Percentiles rank a stretch among this genome's conserved stretches.
Conservation (phyloP, 2,888 invertebrate species). For the Cephus spinipes region DNA sequence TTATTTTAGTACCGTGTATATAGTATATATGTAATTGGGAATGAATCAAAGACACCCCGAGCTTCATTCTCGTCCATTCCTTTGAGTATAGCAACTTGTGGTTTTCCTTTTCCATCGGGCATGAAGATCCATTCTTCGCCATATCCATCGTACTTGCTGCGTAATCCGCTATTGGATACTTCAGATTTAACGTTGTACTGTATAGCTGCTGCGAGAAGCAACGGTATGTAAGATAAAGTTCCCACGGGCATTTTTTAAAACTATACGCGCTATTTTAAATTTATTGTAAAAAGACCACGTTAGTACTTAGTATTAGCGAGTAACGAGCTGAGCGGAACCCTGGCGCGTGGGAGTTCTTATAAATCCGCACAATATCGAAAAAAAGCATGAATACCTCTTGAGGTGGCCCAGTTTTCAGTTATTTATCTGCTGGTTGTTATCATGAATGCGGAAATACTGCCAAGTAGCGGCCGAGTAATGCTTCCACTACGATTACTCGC, state of each 20-base stretch:
- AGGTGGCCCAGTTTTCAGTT: constrained; percentile 43
- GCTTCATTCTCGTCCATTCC: constrained; percentile 35
- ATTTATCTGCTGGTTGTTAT: constrained; percentile 49
- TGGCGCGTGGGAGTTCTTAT: constrained; percentile 31
- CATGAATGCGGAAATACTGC: constrained; percentile 52
- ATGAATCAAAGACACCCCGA: constrained; percentile 46
- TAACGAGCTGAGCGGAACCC: background rate
- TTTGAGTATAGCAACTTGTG: constrained; percentile 62
- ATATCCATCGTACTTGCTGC: constrained; percentile 59
- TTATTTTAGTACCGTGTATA: constrained; percentile 54
- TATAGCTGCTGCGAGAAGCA: constrained; percentile 13
- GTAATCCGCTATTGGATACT: constrained; percentile 41
- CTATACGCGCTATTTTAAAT: background rate
- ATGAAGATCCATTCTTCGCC: constrained; percentile 65
- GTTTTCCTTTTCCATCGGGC: constrained; percentile 62
- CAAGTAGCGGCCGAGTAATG: constrained; percentile 32
- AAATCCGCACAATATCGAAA: constrained; percentile 44
- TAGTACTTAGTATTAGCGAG: background rate
- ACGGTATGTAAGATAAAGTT: background rate
- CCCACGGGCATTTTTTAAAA: background rate
- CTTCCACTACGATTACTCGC: background rate
- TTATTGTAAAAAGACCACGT: background rate
- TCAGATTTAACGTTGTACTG: constrained; percentile 5
- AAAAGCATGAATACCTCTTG: constrained; percentile 30
- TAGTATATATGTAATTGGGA: constrained; percentile 51